Conservation (phyloP, 2,113 vertebrate genomes). For the Erythrolamprus reginae region DNA sequence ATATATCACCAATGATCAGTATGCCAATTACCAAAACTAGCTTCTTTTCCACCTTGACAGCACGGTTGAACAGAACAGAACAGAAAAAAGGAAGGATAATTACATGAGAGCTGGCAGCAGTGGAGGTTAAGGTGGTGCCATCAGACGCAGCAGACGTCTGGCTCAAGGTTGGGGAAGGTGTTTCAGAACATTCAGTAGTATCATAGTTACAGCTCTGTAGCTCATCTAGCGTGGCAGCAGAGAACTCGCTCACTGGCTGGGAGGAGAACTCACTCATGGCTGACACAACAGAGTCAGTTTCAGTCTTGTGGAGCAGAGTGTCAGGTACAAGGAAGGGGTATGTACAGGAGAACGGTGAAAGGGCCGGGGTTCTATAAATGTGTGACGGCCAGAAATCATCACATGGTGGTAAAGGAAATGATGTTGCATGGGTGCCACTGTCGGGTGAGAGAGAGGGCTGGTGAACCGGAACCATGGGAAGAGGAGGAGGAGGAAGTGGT, state of each 20-base stretch:
- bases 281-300: constrained; percentile 69
- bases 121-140: constrained; percentile 72
- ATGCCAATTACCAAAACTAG: constrained; percentile 3
- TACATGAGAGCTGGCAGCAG: constrained; percentile 79
- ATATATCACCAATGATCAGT: not conserved
- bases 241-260: constrained; percentile 63
- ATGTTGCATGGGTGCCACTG: constrained; percentile 68
- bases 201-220: constrained; percentile 79
- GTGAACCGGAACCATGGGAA: constrained; percentile 58
- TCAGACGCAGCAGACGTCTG: constrained; percentile 77
- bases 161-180: constrained; percentile 84
- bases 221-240: constrained; percentile 78
- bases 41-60: constrained; percentile 42
- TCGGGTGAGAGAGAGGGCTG: constrained; percentile 53
- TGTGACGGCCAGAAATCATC: constrained; percentile 61
- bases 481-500: constrained; percentile 16
- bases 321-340: constrained; percentile 44
- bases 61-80: constrained; percentile 51
- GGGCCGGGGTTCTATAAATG: constrained; percentile 65
- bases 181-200: constrained; percentile 76
- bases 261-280: constrained; percentile 82
- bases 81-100: constrained; percentile 78
- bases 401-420: constrained; percentile 65
- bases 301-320: constrained; percentile 35
- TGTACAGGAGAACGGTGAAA: constrained; percentile 54